Percentiles rank a stretch among this genome's conserved stretches.
These are phyloP conservation scores for Enteromius paludinosus DNA, from an alignment of 2,797 vertebrate species.

Conservation along the genomic window DNA sequence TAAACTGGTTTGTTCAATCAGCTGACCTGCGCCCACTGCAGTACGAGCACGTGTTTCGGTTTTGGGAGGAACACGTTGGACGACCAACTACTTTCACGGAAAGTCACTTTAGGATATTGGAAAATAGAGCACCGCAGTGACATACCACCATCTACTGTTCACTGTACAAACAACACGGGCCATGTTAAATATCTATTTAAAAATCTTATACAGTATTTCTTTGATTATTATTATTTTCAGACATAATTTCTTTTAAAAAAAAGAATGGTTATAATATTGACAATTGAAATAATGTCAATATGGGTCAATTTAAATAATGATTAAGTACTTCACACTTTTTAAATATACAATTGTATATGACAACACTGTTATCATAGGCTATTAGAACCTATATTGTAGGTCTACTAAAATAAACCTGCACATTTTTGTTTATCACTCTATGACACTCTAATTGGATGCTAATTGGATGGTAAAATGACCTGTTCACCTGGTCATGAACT, in stretches of 20 bases:
- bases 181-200: neutral
- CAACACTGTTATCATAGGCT: neutral
- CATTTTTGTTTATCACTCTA: neutral
- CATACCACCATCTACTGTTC: constrained; percentile 2
- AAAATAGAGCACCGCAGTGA: neutral
- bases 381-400: neutral
- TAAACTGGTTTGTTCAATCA: neutral
- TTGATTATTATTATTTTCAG: neutral
- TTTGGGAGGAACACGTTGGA: constrained; percentile 17
- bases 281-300: too few relatives aligned
- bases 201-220: neutral
- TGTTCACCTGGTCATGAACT: neutral
- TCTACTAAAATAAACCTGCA: neutral
- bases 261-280: neutral
- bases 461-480: neutral
- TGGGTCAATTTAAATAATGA: neutral
- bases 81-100: constrained; percentile 24
- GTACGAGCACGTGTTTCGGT: neutral
- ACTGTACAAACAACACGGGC: neutral
- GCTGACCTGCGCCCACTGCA: neutral
- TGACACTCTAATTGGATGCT: neutral
- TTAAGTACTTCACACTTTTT: neutral
- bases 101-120: neutral
- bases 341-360: neutral
- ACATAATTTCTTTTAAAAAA: neutral